Conservation (phyloP, 2,888 invertebrate species). For the Salticus scenicus region DNA sequence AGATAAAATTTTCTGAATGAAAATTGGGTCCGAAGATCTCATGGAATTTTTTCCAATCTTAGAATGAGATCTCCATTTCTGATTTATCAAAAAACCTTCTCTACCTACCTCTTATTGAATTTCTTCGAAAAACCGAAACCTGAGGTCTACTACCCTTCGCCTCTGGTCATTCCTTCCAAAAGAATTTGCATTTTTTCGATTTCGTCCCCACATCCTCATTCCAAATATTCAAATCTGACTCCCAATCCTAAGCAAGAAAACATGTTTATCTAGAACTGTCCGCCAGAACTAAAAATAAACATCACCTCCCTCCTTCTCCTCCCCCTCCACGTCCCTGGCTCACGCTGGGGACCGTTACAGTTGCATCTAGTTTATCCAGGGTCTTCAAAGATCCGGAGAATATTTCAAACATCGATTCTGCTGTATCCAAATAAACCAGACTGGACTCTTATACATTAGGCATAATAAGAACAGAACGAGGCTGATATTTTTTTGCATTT, state of each 20-base stretch:
- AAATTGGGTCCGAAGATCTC: background rate
- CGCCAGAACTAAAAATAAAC: conserved; percentile 1
- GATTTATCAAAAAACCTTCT: background rate
- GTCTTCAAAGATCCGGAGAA: conserved; percentile 11
- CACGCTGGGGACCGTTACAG: background rate
- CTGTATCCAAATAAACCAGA: conserved; percentile 60
- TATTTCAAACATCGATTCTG: conserved; percentile 54
- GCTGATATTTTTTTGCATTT: conserved; percentile 13
- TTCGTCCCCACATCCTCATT: conserved; percentile 2
- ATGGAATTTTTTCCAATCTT: background rate
- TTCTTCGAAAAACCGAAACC: background rate
- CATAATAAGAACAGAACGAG: conserved; percentile 55
- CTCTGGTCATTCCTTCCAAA: background rate
- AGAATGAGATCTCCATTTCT: conserved; percentile 5
- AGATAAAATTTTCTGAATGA: background rate
- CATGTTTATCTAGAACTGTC: conserved; percentile 17
- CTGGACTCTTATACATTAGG: conserved; percentile 64
- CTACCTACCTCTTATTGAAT: background rate
- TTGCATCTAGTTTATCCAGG: background rate
- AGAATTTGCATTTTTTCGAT: conserved; percentile 17
- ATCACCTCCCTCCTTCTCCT: background rate
- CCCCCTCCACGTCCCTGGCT: background rate
- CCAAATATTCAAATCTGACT: conserved; percentile 15
- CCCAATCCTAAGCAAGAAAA: background rate
- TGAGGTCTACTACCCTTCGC: background rate